These are phyloP conservation scores for Cheumatopsyche charites DNA, from an alignment of 1,140 invertebrate species.

Conservation along the genomic window DNA sequence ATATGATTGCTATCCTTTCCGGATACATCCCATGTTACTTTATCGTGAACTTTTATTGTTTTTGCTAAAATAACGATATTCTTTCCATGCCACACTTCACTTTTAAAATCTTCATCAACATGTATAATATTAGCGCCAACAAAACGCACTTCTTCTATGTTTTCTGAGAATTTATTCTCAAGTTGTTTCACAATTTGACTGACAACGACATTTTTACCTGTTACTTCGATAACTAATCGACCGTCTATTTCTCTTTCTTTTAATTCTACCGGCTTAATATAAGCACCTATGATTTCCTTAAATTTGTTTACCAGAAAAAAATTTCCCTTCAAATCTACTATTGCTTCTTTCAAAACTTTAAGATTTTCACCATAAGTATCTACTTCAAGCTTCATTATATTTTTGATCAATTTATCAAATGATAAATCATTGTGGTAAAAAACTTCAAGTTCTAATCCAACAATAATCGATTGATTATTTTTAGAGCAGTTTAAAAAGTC, in stretches of 20 bases:
- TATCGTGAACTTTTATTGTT: not conserved
- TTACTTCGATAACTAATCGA: not conserved
- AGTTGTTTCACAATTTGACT: not conserved
- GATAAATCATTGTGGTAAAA: not conserved
- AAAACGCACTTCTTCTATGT: slow-evolving; percentile 6
- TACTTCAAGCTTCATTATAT: not conserved
- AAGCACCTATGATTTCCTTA: not conserved
- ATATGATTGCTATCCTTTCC: not conserved
- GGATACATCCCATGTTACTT: slow-evolving; percentile 2
- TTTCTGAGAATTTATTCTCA: not conserved
- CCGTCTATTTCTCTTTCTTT: not conserved
- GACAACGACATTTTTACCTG: not conserved
- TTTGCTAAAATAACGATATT: slow-evolving; percentile 7
- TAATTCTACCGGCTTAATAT: not conserved
- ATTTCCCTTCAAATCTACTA: not conserved
- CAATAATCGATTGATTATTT: not conserved
- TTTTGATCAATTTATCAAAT: not conserved
- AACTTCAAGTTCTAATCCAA: not conserved
- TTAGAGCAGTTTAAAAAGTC: not conserved
- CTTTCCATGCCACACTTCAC: slow-evolving; percentile 1
- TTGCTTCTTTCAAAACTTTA: not conserved
- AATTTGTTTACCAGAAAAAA: not conserved
- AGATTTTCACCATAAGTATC: not conserved
- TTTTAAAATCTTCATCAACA: not conserved
- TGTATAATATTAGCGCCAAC: slow-evolving; percentile 8